phyloP scores from a whole-genome alignment of 1,140 invertebrate species.

The Gryon sp. region DNA sequence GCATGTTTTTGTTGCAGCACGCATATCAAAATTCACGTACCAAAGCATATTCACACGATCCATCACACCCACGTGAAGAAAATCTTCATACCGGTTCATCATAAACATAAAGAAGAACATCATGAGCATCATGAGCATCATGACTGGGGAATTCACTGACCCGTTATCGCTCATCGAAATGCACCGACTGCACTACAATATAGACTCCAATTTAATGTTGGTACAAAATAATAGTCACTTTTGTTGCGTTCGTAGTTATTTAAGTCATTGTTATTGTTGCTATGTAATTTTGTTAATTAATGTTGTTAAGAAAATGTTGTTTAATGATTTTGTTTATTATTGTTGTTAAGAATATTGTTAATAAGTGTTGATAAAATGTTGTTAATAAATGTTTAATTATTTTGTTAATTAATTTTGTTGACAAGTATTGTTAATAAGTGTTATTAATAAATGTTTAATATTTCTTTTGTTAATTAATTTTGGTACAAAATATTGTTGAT shows the following conservation, averaged over 20 bases:
- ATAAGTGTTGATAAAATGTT: too few species aligned
- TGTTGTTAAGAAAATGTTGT: conserved; percentile 27
- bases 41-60: conserved; percentile 36
- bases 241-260: conserved; percentile 25
- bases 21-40: conserved; percentile 47
- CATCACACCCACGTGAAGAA: conserved; percentile 50
- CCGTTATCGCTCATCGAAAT: background rate
- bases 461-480: too few species aligned
- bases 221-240: conserved; percentile 29
- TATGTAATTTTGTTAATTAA: conserved; percentile 38
- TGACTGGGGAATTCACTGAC: background rate
- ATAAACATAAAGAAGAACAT: conserved; percentile 39
- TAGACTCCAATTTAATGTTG: too few species aligned
- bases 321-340: background rate
- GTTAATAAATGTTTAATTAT: too few species aligned
- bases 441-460: too few species aligned
- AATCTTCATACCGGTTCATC: conserved; percentile 51
- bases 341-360: too few species aligned
- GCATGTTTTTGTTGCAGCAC: conserved; percentile 50
- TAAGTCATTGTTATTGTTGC: conserved; percentile 28
- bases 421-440: too few species aligned
- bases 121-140: conserved; percentile 10
- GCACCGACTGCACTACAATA: too few species aligned
- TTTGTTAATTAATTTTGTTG: too few species aligned
- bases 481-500: too few species aligned